phyloP scores from a whole-genome alignment of 2,113 vertebrate species.

The Ploceus nigricollis region DNA sequence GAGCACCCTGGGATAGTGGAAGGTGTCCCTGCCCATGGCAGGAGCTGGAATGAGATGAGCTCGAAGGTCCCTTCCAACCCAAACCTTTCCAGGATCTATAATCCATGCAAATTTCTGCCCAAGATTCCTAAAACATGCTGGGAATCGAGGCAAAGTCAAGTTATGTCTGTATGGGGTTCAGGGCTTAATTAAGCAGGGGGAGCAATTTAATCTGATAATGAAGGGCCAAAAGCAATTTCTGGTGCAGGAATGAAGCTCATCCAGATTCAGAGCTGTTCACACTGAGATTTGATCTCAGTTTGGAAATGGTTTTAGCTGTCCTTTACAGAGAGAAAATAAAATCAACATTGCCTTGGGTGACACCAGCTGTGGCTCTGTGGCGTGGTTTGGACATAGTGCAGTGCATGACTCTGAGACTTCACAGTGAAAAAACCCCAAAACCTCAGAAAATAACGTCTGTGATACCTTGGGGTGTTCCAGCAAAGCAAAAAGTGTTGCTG shows the following conservation, averaged over 20 bases:
- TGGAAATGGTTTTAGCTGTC: background rate
- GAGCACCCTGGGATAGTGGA: fast-evolving
- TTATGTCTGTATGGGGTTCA: background rate
- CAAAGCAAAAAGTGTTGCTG: background rate
- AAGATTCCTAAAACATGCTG: background rate
- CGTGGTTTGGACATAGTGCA: background rate
- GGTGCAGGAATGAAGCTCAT: background rate
- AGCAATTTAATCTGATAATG: background rate
- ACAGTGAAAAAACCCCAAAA: background rate
- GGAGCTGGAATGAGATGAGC: background rate
- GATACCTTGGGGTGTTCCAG: background rate
- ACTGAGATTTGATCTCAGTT: background rate
- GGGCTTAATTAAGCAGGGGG: background rate
- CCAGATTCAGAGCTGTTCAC: background rate
- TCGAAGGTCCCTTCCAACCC: background rate
- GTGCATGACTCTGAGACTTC: background rate
- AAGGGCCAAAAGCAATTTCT: background rate
- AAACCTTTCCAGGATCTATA: background rate
- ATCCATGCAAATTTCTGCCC: background rate
- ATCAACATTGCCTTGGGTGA: background rate
- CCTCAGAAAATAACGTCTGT: background rate
- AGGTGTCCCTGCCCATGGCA: background rate
- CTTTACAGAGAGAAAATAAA: background rate
- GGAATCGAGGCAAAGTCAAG: background rate
- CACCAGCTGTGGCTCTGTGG: background rate